These are phyloP conservation scores for Astreopora myriophthalma DNA, from an alignment of 64 coral and sea anemone species.

Conservation along the genomic window DNA sequence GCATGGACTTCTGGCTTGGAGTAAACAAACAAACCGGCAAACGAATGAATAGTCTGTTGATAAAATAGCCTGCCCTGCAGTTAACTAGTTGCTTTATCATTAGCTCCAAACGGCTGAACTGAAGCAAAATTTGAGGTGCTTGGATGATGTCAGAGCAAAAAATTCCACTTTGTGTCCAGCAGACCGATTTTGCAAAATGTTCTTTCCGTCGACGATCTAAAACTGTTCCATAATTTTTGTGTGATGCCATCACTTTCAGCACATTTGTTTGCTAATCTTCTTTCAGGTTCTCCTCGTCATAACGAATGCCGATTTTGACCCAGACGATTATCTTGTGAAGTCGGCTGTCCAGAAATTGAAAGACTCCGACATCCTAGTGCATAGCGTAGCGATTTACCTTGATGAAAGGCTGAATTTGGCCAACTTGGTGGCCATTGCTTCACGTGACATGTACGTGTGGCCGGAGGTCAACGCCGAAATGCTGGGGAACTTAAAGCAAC, in stretches of 20 bases:
- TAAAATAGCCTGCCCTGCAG: no score
- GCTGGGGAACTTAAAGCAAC: neutral
- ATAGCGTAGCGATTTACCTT: neutral
- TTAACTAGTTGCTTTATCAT: no score
- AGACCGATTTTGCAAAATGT: no score
- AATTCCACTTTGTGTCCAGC: no score
- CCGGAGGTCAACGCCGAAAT: neutral
- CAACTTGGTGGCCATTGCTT: neutral
- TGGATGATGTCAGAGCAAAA: no score
- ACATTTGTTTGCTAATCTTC: neutral
- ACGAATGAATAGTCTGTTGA: neutral
- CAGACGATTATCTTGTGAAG: neutral
- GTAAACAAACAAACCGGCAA: no score
- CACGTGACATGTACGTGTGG: constrained; percentile 12
- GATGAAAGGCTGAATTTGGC: neutral
- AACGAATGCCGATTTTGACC: neutral
- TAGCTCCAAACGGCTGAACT: no score
- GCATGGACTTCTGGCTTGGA: no score
- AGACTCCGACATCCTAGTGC: neutral
- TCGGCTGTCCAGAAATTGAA: neutral
- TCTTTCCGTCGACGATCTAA: no score
- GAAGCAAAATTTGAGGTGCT: no score
- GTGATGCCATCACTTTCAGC: neutral
- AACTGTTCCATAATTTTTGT: no score
- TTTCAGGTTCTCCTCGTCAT: neutral